Conservation (phyloP, 1,140 invertebrate species). For the Drosophila neocordata region DNA sequence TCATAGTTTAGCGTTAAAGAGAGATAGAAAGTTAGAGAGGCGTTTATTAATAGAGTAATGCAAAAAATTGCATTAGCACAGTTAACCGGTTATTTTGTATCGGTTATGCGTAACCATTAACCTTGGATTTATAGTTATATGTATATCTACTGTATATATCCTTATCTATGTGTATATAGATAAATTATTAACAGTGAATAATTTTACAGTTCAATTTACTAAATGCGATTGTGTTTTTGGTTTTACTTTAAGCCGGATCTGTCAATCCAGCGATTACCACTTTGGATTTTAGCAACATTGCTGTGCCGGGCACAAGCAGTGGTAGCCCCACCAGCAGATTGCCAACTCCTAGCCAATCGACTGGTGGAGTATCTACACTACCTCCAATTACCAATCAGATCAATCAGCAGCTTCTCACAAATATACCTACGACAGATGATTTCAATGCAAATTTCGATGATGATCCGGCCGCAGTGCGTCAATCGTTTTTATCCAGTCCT, state of each 20-base stretch:
- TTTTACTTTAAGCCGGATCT: not conserved
- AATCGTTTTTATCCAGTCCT: conserved; percentile 96
- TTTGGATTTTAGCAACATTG: conserved; percentile 93
- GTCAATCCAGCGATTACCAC: conserved; percentile 51
- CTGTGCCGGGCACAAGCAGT: conserved; percentile 86
- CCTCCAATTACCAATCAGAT: conserved; percentile 61
- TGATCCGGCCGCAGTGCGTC: conserved; percentile 93
- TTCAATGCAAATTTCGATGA: conserved; percentile 85
- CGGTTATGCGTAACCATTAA: too few relatives aligned
- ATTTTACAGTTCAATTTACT: too few relatives aligned
- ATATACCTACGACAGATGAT: conserved; percentile 74
- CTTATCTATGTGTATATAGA: too few relatives aligned
- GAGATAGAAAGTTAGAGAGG: too few relatives aligned
- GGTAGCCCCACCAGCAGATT: conserved; percentile 51
- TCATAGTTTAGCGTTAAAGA: too few relatives aligned
- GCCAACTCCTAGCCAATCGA: conserved; percentile 1
- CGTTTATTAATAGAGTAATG: too few relatives aligned
- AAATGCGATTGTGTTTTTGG: not conserved
- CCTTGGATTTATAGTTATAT: too few relatives aligned
- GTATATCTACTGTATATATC: too few relatives aligned
- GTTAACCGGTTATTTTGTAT: too few relatives aligned
- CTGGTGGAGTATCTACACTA: conserved; percentile 4
- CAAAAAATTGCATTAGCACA: too few relatives aligned
- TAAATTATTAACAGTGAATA: too few relatives aligned
- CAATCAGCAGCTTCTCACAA: conserved; percentile 52